Evolutionary conservation across 1,140 invertebrate genomes (phyloP).

Genomic region (Bombus huntii): DNA sequence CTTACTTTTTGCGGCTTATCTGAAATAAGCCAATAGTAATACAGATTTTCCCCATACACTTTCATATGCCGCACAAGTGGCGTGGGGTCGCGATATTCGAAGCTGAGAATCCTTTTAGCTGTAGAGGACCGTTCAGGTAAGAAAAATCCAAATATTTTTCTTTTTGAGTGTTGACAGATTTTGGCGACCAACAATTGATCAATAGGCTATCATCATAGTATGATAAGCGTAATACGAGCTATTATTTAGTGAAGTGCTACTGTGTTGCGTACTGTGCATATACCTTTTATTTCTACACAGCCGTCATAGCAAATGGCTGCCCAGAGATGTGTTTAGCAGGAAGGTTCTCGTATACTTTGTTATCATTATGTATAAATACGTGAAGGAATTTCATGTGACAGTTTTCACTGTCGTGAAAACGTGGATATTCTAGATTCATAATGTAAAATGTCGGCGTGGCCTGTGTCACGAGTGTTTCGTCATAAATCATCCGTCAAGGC

Average conservation of each 20-base stretch:
- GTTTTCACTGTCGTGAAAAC: constrained; percentile 10
- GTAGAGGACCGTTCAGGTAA: constrained; percentile 84
- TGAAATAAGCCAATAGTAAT: constrained; percentile 84
- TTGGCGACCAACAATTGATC: constrained; percentile 36
- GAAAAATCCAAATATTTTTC: constrained; percentile 84
- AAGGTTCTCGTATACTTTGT: constrained; percentile 46
- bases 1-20: constrained; percentile 85
- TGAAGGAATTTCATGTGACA: constrained; percentile 24
- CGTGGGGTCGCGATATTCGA: constrained; percentile 86
- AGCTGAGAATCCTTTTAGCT: constrained; percentile 84
- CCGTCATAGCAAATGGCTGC: constrained; percentile 81
- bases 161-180: constrained; percentile 81
- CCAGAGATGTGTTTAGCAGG: constrained; percentile 67
- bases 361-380: constrained; percentile 32
- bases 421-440: constrained; percentile 25
- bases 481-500: constrained; percentile 60
- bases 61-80: constrained; percentile 84
- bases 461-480: constrained; percentile 46
- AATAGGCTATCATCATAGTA: constrained; percentile 14
- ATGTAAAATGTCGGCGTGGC: constrained; percentile 32
- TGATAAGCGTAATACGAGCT: constrained; percentile 46
- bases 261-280: constrained; percentile 67
- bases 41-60: constrained; percentile 82
- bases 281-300: constrained; percentile 77
- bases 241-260: constrained; percentile 64